Percentiles rank a stretch among this genome's conserved stretches.
phyloP scores from a whole-genome alignment of 2,113 vertebrate species.

The Centrocercus urophasianus region DNA sequence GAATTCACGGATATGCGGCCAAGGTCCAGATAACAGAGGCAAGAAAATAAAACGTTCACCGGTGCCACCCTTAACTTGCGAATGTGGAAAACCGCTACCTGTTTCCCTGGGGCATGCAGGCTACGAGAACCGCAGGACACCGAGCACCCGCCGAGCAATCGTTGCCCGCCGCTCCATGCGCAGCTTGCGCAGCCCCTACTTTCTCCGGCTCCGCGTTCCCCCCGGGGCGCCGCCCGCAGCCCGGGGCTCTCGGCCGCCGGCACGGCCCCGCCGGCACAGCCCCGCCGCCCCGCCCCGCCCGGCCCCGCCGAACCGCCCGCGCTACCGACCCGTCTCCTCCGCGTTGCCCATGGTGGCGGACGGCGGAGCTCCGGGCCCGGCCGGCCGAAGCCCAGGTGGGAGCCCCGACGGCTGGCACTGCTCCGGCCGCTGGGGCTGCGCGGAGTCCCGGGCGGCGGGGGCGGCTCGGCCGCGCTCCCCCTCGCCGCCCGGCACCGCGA shows the following conservation, averaged over 20 bases:
- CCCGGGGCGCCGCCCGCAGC: no score
- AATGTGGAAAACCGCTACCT: neutral
- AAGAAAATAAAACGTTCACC: neutral
- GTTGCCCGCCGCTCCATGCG: neutral
- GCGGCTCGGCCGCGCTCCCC: neutral
- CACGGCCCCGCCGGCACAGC: neutral
- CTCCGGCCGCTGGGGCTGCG: neutral
- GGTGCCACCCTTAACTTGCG: neutral
- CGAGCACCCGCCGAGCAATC: slow-evolving; percentile 13
- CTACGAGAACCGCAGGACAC: neutral
- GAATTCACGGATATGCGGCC: neutral
- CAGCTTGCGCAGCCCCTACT: neutral
- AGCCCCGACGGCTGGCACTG: neutral
- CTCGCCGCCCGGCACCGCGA: slow-evolving; percentile 19
- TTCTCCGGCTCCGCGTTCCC: rapidly evolving
- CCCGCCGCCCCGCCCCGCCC: neutral
- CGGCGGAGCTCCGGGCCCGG: neutral
- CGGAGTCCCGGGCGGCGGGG: neutral
- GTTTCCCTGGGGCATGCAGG: neutral
- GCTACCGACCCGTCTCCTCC: slow-evolving; percentile 44
- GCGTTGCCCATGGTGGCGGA: slow-evolving; percentile 56
- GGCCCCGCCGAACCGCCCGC: neutral
- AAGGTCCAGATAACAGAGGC: neutral
- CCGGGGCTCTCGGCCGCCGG: no score
- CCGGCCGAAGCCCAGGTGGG: neutral